These are phyloP conservation scores for Apogon hyalosoma DNA, from an alignment of 2,797 vertebrate genomes.

Conservation along the genomic window DNA sequence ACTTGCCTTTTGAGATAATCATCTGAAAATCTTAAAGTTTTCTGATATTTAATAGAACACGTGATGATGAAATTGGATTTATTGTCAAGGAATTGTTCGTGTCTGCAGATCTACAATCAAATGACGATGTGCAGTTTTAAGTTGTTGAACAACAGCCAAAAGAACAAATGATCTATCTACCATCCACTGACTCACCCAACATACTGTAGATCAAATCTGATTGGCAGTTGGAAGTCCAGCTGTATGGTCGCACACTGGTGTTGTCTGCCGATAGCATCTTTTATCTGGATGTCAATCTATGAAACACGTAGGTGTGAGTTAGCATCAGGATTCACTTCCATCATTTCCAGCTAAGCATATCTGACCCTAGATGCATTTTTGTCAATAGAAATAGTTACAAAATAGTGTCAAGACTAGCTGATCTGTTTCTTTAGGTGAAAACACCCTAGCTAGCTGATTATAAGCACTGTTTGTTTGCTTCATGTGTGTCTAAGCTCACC, in stretches of 20 bases:
- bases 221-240: constrained; percentile 94
- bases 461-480: constrained; percentile 51
- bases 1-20: too few species aligned
- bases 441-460: constrained; percentile 28
- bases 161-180: neutral
- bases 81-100: too few species aligned
- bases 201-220: constrained; percentile 90
- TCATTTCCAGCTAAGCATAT: constrained; percentile 18
- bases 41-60: too few species aligned
- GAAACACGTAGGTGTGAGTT: constrained; percentile 16
- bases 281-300: constrained; percentile 92
- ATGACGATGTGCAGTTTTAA: constrained; percentile 29
- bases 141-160: constrained; percentile 21
- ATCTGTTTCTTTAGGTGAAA: constrained; percentile 32
- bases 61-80: too few species aligned
- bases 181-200: constrained; percentile 81
- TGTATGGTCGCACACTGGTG: constrained; percentile 96
- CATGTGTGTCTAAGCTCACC: constrained; percentile 29
- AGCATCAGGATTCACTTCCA: neutral
- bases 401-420: constrained; percentile 28
- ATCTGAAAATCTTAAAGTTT: too few species aligned
- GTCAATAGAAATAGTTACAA: constrained; percentile 29
- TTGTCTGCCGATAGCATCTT: constrained; percentile 89
- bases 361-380: constrained; percentile 35
- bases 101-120: neutral